Conservation (phyloP, 2,888 invertebrate genomes). For the Chrysotoxum bicinctum region DNA sequence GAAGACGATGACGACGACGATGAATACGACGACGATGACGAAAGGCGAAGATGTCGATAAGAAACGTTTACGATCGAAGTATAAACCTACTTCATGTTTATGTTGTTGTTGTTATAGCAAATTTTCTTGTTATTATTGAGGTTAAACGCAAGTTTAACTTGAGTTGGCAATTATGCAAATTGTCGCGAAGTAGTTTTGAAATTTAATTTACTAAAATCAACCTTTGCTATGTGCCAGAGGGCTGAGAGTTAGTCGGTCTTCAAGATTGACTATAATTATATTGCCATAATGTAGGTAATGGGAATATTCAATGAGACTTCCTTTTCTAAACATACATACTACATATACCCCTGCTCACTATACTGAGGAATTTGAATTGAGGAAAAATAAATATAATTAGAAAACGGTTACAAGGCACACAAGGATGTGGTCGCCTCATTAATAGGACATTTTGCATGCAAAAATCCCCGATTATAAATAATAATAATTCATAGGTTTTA, state of each 20-base stretch:
- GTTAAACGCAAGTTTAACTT: constrained; percentile 57
- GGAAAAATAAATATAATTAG: constrained; percentile 1
- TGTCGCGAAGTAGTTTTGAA: constrained; percentile 25
- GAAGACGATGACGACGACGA: not conserved
- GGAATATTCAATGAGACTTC: constrained; percentile 10
- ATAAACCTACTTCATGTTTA: constrained; percentile 40
- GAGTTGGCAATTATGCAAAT: constrained; percentile 59
- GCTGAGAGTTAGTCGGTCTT: not conserved
- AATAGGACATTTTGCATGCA: not conserved
- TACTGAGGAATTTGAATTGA: not conserved
- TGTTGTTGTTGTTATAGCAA: constrained; percentile 31
- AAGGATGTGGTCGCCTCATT: not conserved
- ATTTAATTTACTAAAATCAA: constrained; percentile 23
- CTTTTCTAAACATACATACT: not conserved
- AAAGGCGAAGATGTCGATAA: constrained; percentile 8
- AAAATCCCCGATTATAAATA: not conserved
- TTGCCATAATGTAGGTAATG: constrained; percentile 2
- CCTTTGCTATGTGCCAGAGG: not conserved
- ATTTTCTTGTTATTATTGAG: constrained; percentile 57
- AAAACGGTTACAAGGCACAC: not conserved
- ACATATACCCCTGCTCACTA: not conserved
- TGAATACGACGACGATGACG: not conserved
- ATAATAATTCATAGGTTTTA: not conserved
- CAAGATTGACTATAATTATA: constrained; percentile 20
- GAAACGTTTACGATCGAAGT: constrained; percentile 21